Evolutionary conservation across 2,797 vertebrate genomes (phyloP), one percentile per base, ranked within the genome.

Genomic region (Danio tinwini): DNA sequence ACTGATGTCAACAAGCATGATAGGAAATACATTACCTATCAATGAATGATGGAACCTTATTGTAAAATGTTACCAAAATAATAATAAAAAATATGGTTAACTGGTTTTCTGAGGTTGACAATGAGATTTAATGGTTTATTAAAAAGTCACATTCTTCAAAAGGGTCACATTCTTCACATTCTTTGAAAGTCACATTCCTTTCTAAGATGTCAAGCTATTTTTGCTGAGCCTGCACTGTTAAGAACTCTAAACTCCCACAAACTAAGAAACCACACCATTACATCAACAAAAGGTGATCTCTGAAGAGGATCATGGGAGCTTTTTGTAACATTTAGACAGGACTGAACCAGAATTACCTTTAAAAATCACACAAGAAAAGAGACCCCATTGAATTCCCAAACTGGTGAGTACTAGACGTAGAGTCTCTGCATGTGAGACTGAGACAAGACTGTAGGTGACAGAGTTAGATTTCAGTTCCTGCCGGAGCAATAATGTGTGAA

Each of bases 401-500:
- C 16, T 13, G 40, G 19, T 9, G 14, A 47, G 9, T 17, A 58
- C 17, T 72, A 45, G 17, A 72, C 13, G 68, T 13, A n/a, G 49
- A 42, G 50, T 40, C 49, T 70, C 67, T 49, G 45, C 10, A 50
- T 50, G 37, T 19, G 40, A 70, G 40, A 56, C 40, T 62, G 37
- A 64, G 40, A 70, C 45, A 61, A 69, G 21, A 70, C n/a, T 39
- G 58, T 29, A n/a, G 19, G 52, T 76, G 62, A 76, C 49, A 65
- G 14, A 65, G 49, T 49, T 52, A 49, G 61, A 65, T 45, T 50
- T 29, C 40, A n/a, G 40, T 67, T 67, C 50, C 62, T 65, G 40
- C 19, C 0, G 44, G 16, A 76, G 19, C 50, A 59, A 50, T 77
- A 59, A 59, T 47, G 21, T 50, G 19, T 61, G 56, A 39, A 49